These are phyloP conservation scores for Illadopsis cleaveri DNA, from an alignment of 2,113 vertebrate genomes.

Conservation along the genomic window DNA sequence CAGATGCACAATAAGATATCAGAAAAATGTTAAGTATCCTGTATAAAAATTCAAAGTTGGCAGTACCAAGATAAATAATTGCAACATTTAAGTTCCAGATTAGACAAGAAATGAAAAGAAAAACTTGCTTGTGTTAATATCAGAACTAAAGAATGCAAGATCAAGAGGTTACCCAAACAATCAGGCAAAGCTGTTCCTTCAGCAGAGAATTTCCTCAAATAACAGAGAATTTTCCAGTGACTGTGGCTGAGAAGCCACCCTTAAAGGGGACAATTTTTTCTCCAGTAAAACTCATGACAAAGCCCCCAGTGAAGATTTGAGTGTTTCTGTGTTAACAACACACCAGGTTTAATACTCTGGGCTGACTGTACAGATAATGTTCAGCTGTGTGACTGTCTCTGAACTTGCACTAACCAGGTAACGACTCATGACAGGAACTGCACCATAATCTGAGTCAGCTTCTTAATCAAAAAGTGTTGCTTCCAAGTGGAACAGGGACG, in stretches of 20 bases:
- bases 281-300: neutral
- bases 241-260: neutral
- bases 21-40: neutral
- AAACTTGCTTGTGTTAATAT: neutral
- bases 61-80: neutral
- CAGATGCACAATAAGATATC: neutral
- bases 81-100: neutral
- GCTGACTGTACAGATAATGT: neutral
- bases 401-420: neutral
- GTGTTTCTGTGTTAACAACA: neutral
- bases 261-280: neutral
- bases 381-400: neutral
- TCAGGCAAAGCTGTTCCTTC: neutral
- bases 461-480: neutral
- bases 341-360: neutral
- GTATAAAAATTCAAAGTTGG: neutral
- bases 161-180: neutral
- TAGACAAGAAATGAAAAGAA: neutral
- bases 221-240: neutral
- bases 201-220: neutral
- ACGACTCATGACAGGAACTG: neutral
- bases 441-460: neutral
- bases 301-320: neutral
- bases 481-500: neutral
- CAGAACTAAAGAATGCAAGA: constrained; percentile 3